A percentile compares a stretch with the other conserved stretches of the same genome.
These are phyloP conservation scores for Polymixis flavicincta DNA, from an alignment of 2,888 invertebrate genomes.

Conservation along the genomic window DNA sequence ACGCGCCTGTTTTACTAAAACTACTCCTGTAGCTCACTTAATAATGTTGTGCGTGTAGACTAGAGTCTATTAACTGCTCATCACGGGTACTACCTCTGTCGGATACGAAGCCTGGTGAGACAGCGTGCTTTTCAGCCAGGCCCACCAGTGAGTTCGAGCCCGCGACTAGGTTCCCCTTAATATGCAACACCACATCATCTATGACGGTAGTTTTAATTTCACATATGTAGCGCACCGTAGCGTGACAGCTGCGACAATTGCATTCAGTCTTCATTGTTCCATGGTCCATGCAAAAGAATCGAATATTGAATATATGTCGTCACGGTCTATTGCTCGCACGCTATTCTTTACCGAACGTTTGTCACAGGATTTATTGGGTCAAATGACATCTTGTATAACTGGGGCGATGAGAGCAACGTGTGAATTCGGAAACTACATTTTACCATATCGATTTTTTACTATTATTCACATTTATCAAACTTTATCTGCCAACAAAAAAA, in stretches of 20 bases:
- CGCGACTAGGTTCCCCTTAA: no score
- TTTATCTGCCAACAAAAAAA: conserved; percentile 2
- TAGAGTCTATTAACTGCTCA: no score
- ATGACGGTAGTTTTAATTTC: conserved; percentile 61
- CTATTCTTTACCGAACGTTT: conserved; percentile 75
- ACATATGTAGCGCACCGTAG: conserved; percentile 63
- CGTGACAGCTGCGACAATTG: conserved; percentile 74
- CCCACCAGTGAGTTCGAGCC: no score
- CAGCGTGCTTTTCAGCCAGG: no score
- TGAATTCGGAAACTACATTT: conserved; percentile 42
- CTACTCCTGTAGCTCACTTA: no score
- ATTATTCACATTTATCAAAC: conserved; percentile 7
- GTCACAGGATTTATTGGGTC: conserved; percentile 74
- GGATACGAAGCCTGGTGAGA: no score
- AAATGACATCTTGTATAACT: conserved; percentile 65
- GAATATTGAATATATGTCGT: conserved; percentile 79
- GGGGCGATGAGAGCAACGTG: conserved; percentile 62
- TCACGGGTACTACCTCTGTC: no score
- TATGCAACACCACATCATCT: conserved; percentile 46
- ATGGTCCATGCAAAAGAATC: conserved; percentile 72
- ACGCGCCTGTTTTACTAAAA: no score
- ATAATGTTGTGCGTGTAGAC: no score
- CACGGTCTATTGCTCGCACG: conserved; percentile 77
- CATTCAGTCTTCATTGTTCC: conserved; percentile 73
- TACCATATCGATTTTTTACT: neutral